Base-by-base conservation (phyloP, 2,888 invertebrate species). In the Acleris literana region DNA sequence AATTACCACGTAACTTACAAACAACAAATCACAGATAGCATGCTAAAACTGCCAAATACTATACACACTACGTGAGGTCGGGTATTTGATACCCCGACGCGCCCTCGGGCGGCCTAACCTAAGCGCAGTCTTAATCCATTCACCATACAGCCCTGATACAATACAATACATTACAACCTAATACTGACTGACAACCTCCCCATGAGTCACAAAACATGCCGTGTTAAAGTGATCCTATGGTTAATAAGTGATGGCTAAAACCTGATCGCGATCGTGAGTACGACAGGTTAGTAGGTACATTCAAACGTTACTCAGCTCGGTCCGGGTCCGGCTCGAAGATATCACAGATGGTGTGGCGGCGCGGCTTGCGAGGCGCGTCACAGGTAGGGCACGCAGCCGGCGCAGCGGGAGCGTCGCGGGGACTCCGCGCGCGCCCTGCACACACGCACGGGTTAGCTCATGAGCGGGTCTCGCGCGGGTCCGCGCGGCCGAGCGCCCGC, bases 401-500 rank as follows among this genome's bases (percentile, higher is more conserved):
- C 85, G 82, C 90, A 90, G 76, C 90, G 90, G 82, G 87, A 81
- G 76, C 76, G 77, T 68, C 86, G 87, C 75, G 90, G 90, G 79
- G 90, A 88, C 70, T 82, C 90, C 69, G 88, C 90, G 78, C 86
- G 86, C 83, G 88, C 89, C 91, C 91, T 90, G 91, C 81, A 90
- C 90, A 91, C 86, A 90, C 87, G 87, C 90, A 90, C 83, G 80
- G 71, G 74, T 86, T 87, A 85, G 76, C 93, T 94, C 94, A 94
- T 84, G 93, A 94, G 80, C 92, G 87, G 69, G 92, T 81, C 85
- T 92, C 86, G 81, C 87, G 93, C 66, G 93, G 88, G 58, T 93
- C 93, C 73, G 92, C 87, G 74, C 94, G 94, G 74, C 94, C 94
- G 79, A 96, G 90, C 72, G 96, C 95, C 70, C 95, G 93, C 91